Evolutionary conservation across 1,140 invertebrate genomes (phyloP), one percentile per base, ranked within the genome.

Genomic region (Megalopta genalis): DNA sequence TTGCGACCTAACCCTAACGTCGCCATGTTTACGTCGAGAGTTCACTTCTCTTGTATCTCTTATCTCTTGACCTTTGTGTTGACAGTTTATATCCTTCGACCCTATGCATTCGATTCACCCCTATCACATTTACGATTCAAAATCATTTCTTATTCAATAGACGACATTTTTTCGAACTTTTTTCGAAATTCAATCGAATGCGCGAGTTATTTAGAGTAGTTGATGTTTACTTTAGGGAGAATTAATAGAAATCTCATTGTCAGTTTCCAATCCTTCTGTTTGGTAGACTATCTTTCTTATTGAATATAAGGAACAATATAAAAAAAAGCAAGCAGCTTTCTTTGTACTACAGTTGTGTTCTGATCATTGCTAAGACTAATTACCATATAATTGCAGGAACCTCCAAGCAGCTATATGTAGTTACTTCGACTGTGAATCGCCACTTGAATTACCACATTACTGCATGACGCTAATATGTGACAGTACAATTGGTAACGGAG

Each of bases 341-440:
- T 2, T 14, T 1, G 16, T 21, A 18, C 18, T 52, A 52, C 49
- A 2, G 18, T 18, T 54, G 54, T n/a, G n/a, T n/a, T n/a, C 10
- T 12, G 0, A 46, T 16, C 59, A 8, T 39, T n/a, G 14, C 39
- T 42, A n/a, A 64, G n/a, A 64, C 9, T 60, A 68, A 66, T 54
- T 27, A n/a, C 57, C 18, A 5, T 60, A 59, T 83, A 90, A 85
- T 88, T 84, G 57, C 94, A 99, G 98, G 98, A 99, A 99, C 93
- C 93, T 99, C 65, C 98, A 99, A 94, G 97, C 97, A 83, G 98
- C 98, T 65, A 96, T 99, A 86, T 97, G 98, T 93, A 97, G 98
- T 85, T 99, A 99, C 91, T 97, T 99, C 94, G 98, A 99, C 93
- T 96, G 96, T 87, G 96, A 97, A 87, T 94, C 94, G 78, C 93